These are phyloP conservation scores for Gopherus flavomarginatus DNA, from an alignment of 2,113 vertebrate species.

Conservation along the genomic window DNA sequence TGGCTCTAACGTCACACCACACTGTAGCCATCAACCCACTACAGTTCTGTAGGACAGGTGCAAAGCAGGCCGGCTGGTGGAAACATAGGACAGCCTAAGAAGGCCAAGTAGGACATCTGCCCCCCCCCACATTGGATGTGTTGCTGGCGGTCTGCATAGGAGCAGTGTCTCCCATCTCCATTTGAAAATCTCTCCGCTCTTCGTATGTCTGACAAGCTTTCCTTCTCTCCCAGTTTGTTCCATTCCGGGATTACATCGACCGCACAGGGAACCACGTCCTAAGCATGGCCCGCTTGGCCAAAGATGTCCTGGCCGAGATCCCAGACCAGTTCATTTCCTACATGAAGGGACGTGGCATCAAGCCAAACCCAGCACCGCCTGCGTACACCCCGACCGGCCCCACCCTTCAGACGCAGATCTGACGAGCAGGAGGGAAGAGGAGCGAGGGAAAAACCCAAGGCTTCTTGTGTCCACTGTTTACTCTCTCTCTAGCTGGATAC, in stretches of 20 bases:
- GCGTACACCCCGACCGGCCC: slow-evolving; percentile 83
- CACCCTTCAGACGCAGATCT: slow-evolving; percentile 80
- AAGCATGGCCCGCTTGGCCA: slow-evolving; percentile 93
- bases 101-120: fast-evolving
- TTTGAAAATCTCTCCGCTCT: neutral
- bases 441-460: neutral
- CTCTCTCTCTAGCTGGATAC: neutral
- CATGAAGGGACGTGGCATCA: slow-evolving; percentile 90
- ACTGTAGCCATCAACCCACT: neutral
- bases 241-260: slow-evolving; percentile 93
- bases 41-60: neutral
- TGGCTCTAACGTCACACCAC: neutral
- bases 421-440: neutral
- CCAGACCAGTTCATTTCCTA: slow-evolving; percentile 95
- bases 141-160: neutral
- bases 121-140: neutral
- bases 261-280: slow-evolving; percentile 91
- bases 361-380: slow-evolving; percentile 82
- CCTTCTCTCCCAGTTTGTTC: slow-evolving; percentile 84
- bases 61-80: neutral
- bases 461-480: neutral
- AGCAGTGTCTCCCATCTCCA: neutral
- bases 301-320: slow-evolving; percentile 93
- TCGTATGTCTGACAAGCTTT: neutral
- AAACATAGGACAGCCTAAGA: neutral